Conservation (phyloP, 2,113 vertebrate genomes). For the Chaetodon auriga region DNA sequence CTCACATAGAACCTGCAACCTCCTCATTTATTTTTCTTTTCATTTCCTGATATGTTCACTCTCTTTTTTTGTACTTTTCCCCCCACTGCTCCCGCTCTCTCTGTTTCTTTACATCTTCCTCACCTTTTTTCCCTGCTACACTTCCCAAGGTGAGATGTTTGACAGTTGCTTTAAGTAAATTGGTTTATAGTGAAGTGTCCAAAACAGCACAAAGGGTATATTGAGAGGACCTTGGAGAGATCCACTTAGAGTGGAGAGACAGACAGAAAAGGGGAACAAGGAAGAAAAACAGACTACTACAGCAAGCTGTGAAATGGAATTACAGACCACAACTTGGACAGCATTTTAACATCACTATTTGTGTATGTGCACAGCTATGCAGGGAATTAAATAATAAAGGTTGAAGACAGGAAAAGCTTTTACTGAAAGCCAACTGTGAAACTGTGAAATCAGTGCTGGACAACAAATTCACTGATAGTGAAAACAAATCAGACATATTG, state of each 20-base stretch:
- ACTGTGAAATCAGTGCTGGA: not conserved
- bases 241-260: constrained; percentile 27
- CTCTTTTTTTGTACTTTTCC: not conserved
- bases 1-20: constrained; percentile 33
- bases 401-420: not conserved
- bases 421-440: not conserved
- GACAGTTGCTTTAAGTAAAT: constrained; percentile 66
- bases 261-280: not conserved
- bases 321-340: too few relatives aligned
- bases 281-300: not conserved
- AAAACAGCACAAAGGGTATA: constrained; percentile 50
- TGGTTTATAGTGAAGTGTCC: constrained; percentile 51
- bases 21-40: constrained; percentile 50
- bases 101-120: constrained; percentile 18
- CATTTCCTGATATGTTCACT: constrained; percentile 26
- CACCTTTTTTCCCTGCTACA: not conserved
- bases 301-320: not conserved
- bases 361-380: not conserved
- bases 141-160: constrained; percentile 62
- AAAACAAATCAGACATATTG: too few relatives aligned
- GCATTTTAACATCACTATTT: not conserved
- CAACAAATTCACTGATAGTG: not conserved
- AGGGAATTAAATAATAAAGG: not conserved
- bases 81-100: not conserved
- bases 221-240: constrained; percentile 60